Evolutionary conservation across 2,797 vertebrate species (phyloP).

Genomic region (Syngnathus acus): DNA sequence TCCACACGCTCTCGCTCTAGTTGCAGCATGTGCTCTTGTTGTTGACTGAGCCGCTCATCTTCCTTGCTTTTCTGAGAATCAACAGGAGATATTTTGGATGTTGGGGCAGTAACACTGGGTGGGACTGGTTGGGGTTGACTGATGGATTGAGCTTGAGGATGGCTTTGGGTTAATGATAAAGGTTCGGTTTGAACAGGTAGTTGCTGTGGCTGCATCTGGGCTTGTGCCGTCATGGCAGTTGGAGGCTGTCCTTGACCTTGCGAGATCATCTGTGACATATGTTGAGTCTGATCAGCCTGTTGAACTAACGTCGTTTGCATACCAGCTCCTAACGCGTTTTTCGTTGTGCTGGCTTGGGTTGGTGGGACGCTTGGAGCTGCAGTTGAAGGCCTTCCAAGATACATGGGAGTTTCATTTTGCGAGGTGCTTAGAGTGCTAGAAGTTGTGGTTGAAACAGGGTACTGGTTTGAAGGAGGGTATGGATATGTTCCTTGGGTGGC

Average conservation of each 20-base stretch:
- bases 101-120: constrained; percentile 31
- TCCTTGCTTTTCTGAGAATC: constrained; percentile 77
- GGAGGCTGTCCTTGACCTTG: constrained; percentile 51
- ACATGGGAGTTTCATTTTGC: constrained; percentile 81
- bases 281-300: constrained; percentile 48
- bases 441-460: constrained; percentile 60
- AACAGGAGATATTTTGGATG: constrained; percentile 44
- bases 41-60: constrained; percentile 85
- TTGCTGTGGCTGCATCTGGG: constrained; percentile 55
- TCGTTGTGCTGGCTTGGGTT: constrained; percentile 48
- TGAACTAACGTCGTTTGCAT: constrained; percentile 47
- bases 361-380: constrained; percentile 45
- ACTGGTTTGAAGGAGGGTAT: constrained; percentile 75
- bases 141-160: constrained; percentile 45
- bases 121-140: constrained; percentile 51
- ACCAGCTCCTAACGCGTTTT: constrained; percentile 37
- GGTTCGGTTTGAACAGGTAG: constrained; percentile 62
- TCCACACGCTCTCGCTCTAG: constrained; percentile 92
- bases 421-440: constrained; percentile 51
- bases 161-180: constrained; percentile 63
- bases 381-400: constrained; percentile 80
- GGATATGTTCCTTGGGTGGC: constrained; percentile 78
- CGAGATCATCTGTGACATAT: constrained; percentile 46
- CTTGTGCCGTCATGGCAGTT: constrained; percentile 42
- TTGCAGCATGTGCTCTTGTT: constrained; percentile 91